Conservation (phyloP, 2,113 vertebrate genomes). For the Macquaria ambigua region DNA sequence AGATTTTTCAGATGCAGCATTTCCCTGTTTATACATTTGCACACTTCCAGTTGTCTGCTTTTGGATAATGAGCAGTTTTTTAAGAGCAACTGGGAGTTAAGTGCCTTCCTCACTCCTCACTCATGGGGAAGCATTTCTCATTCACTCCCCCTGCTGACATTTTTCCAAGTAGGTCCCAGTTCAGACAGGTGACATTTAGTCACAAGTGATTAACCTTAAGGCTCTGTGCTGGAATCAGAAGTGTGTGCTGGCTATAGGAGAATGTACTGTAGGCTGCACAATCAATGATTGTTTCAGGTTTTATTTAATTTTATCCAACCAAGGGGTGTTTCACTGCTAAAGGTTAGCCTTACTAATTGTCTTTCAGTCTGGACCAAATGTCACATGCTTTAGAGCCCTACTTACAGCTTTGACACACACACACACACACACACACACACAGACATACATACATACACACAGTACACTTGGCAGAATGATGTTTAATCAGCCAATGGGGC, state of each 20-base stretch:
- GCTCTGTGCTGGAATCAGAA: conserved; percentile 18
- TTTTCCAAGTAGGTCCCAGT: conserved; percentile 19
- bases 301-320: conserved; percentile 24
- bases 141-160: conserved; percentile 9
- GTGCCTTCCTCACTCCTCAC: not conserved
- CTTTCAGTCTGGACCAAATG: conserved; percentile 64
- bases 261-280: not conserved
- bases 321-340: conserved; percentile 31
- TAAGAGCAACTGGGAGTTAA: conserved; percentile 2
- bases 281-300: conserved; percentile 17
- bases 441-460: not conserved
- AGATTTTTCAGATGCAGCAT: not conserved
- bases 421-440: not conserved
- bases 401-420: conserved; percentile 17
- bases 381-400: conserved; percentile 41
- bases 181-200: conserved; percentile 50
- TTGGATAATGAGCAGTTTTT: conserved; percentile 3
- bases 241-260: not conserved
- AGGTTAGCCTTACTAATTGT: conserved; percentile 58
- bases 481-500: conserved; percentile 55
- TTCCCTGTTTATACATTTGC: not conserved
- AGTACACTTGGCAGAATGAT: conserved; percentile 14
- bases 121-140: conserved; percentile 3
- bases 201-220: conserved; percentile 45
- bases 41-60: not conserved